Evolutionary conservation across 2,113 vertebrate species (phyloP).

Genomic region (Macroglossus sobrinus): DNA sequence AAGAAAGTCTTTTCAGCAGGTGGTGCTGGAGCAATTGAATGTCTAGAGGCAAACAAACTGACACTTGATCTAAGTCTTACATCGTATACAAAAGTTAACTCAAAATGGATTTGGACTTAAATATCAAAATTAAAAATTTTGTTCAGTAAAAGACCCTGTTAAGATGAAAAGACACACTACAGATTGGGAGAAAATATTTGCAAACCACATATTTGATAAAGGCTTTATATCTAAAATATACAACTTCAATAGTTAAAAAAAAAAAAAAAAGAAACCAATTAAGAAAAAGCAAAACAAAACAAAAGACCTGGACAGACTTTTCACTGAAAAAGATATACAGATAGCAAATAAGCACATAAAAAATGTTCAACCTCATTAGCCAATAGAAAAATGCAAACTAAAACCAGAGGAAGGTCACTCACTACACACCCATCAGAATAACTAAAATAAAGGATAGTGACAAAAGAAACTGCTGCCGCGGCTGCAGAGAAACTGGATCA

Average conservation of each 20-base stretch:
- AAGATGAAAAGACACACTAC: not conserved
- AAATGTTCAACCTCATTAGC: not conserved
- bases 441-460: not conserved
- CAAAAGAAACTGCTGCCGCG: not conserved
- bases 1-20: not conserved
- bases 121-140: not conserved
- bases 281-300: not conserved
- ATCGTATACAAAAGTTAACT: not conserved
- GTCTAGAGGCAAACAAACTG: not conserved
- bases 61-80: not conserved
- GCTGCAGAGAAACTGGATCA: too few species aligned
- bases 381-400: not conserved
- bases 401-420: not conserved
- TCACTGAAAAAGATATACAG: not conserved
- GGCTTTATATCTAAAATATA: not conserved
- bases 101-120: not conserved
- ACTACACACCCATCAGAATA: not conserved
- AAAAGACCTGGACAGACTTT: not conserved
- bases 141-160: not conserved
- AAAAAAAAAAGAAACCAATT: not conserved
- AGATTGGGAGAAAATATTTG: not conserved
- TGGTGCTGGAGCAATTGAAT: not conserved
- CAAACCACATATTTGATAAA: not conserved
- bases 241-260: not conserved
- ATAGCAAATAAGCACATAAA: not conserved